phyloP scores from a whole-genome alignment of 2,113 vertebrate species.

The Panthera tigris region DNA sequence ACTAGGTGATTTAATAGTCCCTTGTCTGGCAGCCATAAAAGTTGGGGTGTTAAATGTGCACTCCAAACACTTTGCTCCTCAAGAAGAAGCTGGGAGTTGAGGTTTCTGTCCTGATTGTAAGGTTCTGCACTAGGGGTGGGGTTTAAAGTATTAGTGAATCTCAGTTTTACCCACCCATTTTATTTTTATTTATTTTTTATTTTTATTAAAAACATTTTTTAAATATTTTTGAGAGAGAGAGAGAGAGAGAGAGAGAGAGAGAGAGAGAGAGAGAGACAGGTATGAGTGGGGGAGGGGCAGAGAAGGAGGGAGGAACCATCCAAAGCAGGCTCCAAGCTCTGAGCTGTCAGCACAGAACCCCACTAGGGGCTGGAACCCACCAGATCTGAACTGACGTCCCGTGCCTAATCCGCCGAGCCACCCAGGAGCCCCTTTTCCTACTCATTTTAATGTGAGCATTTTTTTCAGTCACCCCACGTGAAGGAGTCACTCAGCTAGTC shows the following conservation, averaged over 20 bases:
- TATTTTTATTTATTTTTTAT: too few relatives aligned
- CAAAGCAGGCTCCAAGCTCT: too few relatives aligned
- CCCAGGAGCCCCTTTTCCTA: neutral
- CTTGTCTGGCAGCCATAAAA: neutral
- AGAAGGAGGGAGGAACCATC: too few relatives aligned
- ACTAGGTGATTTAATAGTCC: neutral
- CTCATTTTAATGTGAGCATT: neutral
- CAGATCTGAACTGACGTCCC: too few relatives aligned
- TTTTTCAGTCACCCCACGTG: neutral
- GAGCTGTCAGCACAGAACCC: too few relatives aligned
- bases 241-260: too few relatives aligned
- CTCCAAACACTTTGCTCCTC: neutral
- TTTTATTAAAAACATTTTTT: too few relatives aligned
- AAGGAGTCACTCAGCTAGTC: neutral
- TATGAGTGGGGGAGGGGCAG: too few relatives aligned
- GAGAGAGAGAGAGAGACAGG: too few relatives aligned
- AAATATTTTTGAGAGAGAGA: too few relatives aligned
- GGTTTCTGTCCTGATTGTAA: neutral
- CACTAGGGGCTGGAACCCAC: too few relatives aligned
- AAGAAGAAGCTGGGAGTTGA: neutral
- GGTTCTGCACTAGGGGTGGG: neutral
- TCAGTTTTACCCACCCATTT: neutral
- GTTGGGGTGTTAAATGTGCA: neutral
- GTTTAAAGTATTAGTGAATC: neutral
- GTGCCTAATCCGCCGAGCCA: accelerated